Evolutionary conservation across 1,140 invertebrate genomes (phyloP), one percentile per base, ranked within the genome.

Genomic region (Chelonus insularis): DNA sequence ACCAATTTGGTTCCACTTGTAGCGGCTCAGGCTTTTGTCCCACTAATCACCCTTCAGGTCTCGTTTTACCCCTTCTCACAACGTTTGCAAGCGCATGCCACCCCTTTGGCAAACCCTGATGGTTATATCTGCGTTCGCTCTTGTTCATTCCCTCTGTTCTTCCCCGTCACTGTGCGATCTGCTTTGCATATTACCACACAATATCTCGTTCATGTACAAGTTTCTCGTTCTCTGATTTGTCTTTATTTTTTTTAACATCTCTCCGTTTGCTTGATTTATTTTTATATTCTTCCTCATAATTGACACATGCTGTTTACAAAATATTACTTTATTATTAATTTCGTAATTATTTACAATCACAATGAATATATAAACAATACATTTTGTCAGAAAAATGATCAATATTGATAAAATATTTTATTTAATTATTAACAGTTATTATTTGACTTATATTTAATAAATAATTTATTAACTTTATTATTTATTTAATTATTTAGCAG

Each of bases 1-100:
- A 77, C 78, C 78, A 80, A 79, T 80, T 80, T 79, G 76, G 74
- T 70, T 77, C 73, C 75, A 80, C 76, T 80, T 79, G 76, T 79
- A 80, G 70, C 70, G 69, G 73, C 73, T 68, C 66, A 64, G 68
- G 76, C 77, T 80, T 80, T 80, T 80, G 78, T 80, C 71, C 73
- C 70, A 70, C 75, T 79, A 78, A 79, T 79, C 76, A 79, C 75
- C 77, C 77, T 72, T 77, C 68, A 72, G 71, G 70, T 78, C 68
- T 76, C 67, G 69, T 72, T 77, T 73, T 20, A 57, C 39, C 50
- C 54, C 20, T 18, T 47, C 62, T 48, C 62, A 34, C 6, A 34
- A 29, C 50, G 9, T 29, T 57, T 25, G 37, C 56, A 43, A 51
- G 58, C 32, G 43, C 58, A 51, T 51, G 50, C 43, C 43, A 57